Percentiles rank a stretch among this genome's conserved stretches.
Conservation (phyloP, 2,797 vertebrate species). For the Gymnothorax reevesii region DNA sequence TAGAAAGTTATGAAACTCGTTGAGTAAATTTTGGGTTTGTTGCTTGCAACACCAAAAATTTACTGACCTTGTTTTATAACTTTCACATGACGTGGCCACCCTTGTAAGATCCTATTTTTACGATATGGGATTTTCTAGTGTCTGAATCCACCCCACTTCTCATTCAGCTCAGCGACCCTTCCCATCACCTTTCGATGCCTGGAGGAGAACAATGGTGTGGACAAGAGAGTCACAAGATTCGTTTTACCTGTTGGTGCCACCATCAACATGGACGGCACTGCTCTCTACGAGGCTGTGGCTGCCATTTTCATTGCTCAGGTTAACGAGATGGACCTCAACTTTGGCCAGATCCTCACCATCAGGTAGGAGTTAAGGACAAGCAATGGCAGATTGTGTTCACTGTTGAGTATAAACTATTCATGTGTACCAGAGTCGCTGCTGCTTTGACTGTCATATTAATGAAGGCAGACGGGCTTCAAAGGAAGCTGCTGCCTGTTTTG, state of each 20-base stretch:
- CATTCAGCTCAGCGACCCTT: conserved; percentile 87
- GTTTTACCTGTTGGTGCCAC: conserved; percentile 94
- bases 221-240: conserved; percentile 92
- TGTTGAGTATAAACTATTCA: not conserved
- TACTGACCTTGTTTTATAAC: not conserved
- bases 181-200: conserved; percentile 96
- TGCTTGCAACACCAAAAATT: not conserved
- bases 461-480: not conserved
- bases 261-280: conserved; percentile 97
- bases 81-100: not conserved
- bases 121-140: not conserved
- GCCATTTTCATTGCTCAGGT: conserved; percentile 98
- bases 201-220: conserved; percentile 90
- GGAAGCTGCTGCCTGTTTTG: not conserved
- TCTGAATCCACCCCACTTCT: not conserved
- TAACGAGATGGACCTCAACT: conserved; percentile 93
- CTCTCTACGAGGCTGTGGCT: conserved; percentile 91
- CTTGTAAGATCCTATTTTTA: no score
- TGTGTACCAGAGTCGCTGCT: not conserved
- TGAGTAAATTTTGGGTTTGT: no score
- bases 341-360: conserved; percentile 96
- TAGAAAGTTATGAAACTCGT: no score
- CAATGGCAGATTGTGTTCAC: not conserved
- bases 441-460: not conserved
- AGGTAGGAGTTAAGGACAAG: conserved; percentile 70